These are phyloP conservation scores for Pangasianodon gigas DNA, from an alignment of 2,113 vertebrate genomes.

Conservation along the genomic window DNA sequence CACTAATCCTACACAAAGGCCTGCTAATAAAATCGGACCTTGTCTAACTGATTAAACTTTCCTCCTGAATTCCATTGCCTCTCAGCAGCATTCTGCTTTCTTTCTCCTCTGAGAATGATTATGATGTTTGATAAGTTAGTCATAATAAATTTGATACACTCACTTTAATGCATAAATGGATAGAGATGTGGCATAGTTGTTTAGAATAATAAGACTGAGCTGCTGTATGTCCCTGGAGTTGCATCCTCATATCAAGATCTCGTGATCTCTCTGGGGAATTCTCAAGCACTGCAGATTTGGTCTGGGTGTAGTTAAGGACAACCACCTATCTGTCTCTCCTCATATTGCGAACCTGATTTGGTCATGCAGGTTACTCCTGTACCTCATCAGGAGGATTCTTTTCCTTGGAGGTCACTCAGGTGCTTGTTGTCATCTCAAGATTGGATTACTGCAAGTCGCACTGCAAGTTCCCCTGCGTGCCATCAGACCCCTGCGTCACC, in stretches of 20 bases:
- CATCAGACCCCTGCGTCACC: neutral
- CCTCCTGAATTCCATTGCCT: neutral
- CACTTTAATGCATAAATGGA: neutral
- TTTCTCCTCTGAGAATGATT: neutral
- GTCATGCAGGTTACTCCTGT: neutral
- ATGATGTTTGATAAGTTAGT: slow-evolving; percentile 12
- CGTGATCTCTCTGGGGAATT: neutral
- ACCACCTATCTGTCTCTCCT: neutral
- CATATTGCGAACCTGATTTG: neutral
- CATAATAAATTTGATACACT: slow-evolving; percentile 18
- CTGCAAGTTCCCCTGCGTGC: neutral
- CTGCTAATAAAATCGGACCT: neutral
- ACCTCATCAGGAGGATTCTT: neutral
- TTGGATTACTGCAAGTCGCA: neutral
- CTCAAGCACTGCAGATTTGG: neutral
- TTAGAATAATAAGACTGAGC: neutral
- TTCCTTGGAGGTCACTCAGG: neutral
- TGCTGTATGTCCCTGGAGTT: neutral
- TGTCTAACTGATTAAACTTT: neutral
- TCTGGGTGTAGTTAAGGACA: neutral
- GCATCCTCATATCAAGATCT: neutral
- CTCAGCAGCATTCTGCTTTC: neutral
- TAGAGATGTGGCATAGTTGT: neutral
- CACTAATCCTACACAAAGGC: neutral
- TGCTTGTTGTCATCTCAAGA: neutral